Conservation (phyloP, 1,140 invertebrate genomes). For the Temnothorax longispinosus region DNA sequence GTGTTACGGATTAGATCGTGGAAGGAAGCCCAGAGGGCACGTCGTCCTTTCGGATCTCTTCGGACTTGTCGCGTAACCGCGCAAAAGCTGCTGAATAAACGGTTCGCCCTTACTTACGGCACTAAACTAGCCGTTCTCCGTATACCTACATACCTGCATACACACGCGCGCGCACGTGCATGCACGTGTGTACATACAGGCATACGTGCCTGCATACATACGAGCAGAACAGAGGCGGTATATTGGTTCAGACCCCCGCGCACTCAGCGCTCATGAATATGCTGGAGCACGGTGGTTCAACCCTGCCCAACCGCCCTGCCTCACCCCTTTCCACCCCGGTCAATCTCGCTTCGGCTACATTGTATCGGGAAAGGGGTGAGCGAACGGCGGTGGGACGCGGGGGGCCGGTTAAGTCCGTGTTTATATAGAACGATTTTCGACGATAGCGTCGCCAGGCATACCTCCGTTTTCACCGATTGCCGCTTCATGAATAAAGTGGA, state of each 20-base stretch:
- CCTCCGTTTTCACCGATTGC: constrained; percentile 68
- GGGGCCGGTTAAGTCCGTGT: constrained; percentile 67
- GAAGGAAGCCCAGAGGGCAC: constrained; percentile 50
- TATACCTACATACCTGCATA: constrained; percentile 45
- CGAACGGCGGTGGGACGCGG: constrained; percentile 16
- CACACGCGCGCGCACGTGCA: neutral
- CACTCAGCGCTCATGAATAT: constrained; percentile 83
- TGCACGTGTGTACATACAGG: constrained; percentile 49
- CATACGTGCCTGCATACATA: constrained; percentile 66
- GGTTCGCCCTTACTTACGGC: constrained; percentile 73
- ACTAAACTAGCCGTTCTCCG: constrained; percentile 64
- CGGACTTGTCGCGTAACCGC: constrained; percentile 70
- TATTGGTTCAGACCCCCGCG: constrained; percentile 81
- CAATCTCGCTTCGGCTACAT: constrained; percentile 76
- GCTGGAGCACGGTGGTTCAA: constrained; percentile 79
- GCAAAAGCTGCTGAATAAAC: constrained; percentile 77
- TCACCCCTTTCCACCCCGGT: constrained; percentile 70
- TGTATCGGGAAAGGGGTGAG: constrained; percentile 76
- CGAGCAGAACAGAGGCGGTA: constrained; percentile 66
- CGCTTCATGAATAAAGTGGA: constrained; percentile 52
- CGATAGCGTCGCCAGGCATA: constrained; percentile 67
- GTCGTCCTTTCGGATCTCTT: constrained; percentile 57
- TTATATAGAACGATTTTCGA: constrained; percentile 76
- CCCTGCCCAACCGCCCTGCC: constrained; percentile 59
- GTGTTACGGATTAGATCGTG: constrained; percentile 60